Conservation (phyloP, 2,888 invertebrate species). For the Podotricha telesiphe region DNA sequence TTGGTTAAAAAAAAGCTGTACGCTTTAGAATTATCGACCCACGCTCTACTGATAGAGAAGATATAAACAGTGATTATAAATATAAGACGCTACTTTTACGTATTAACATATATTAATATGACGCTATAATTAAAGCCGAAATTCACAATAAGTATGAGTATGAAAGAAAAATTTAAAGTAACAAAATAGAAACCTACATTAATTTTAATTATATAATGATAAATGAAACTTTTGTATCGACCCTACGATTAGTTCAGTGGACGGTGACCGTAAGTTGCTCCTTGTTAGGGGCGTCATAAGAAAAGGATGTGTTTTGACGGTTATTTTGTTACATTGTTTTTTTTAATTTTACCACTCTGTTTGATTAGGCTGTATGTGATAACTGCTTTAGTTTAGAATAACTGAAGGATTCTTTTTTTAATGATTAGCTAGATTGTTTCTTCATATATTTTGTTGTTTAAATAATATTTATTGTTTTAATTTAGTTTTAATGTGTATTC, state of each 20-base stretch:
- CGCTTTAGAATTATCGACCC: constrained; percentile 44
- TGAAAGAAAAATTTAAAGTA: no score
- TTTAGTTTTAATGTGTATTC: neutral
- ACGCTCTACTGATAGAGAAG: neutral
- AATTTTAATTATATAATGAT: neutral
- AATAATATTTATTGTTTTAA: neutral
- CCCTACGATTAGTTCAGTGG: neutral
- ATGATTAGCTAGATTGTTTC: neutral
- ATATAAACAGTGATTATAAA: neutral
- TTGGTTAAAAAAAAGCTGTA: constrained; percentile 59
- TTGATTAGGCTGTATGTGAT: constrained; percentile 36
- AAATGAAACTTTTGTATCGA: neutral
- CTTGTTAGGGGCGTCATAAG: constrained; percentile 65
- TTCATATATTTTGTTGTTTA: neutral
- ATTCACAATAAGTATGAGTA: no score
- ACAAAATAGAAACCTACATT: neutral
- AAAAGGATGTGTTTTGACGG: constrained; percentile 72
- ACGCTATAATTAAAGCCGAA: no score
- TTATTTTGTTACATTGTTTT: constrained; percentile 63
- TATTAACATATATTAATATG: neutral
- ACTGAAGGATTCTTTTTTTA: neutral
- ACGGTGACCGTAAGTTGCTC: constrained; percentile 28
- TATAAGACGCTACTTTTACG: neutral
- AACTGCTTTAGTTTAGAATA: constrained; percentile 16
- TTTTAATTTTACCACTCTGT: constrained; percentile 50